Percentiles rank a stretch among this genome's conserved stretches.
These are phyloP conservation scores for Vidua chalybeata DNA, from an alignment of 2,113 vertebrate genomes.

Conservation along the genomic window DNA sequence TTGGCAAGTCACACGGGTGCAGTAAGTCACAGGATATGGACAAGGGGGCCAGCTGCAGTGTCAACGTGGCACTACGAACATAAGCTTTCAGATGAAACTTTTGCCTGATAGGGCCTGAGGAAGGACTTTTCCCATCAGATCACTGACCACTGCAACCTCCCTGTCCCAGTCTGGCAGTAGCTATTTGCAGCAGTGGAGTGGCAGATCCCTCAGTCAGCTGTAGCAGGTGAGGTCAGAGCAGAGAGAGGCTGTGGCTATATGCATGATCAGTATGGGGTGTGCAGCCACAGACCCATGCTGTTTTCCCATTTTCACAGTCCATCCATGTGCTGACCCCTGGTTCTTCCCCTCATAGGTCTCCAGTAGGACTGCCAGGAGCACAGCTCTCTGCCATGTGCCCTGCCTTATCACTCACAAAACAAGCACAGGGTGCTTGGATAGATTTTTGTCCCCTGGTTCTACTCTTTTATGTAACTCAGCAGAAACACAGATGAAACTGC, in stretches of 20 bases:
- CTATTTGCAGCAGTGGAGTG: neutral
- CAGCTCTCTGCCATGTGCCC: neutral
- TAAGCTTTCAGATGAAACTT: neutral
- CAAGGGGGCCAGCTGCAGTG: neutral
- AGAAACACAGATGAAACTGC: neutral
- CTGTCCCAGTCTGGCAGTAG: neutral
- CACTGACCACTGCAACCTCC: neutral
- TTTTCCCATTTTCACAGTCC: neutral
- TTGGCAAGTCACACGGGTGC: neutral
- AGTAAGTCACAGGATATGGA: neutral
- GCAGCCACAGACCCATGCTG: neutral
- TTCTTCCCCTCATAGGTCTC: neutral
- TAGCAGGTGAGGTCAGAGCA: neutral
- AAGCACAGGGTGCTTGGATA: neutral
- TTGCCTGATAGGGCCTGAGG: neutral
- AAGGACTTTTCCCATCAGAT: neutral
- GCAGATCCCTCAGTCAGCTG: neutral
- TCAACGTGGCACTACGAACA: neutral
- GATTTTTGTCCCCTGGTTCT: neutral
- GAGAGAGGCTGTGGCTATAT: neutral
- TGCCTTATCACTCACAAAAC: rapidly evolving
- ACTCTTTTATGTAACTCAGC: neutral
- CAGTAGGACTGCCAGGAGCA: neutral
- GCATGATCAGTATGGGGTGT: neutral
- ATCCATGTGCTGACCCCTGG: neutral